Percentiles rank a stretch among this genome's conserved stretches.
phyloP scores from a whole-genome alignment of 2,888 invertebrate species.

The Pyrrhosoma nymphula region DNA sequence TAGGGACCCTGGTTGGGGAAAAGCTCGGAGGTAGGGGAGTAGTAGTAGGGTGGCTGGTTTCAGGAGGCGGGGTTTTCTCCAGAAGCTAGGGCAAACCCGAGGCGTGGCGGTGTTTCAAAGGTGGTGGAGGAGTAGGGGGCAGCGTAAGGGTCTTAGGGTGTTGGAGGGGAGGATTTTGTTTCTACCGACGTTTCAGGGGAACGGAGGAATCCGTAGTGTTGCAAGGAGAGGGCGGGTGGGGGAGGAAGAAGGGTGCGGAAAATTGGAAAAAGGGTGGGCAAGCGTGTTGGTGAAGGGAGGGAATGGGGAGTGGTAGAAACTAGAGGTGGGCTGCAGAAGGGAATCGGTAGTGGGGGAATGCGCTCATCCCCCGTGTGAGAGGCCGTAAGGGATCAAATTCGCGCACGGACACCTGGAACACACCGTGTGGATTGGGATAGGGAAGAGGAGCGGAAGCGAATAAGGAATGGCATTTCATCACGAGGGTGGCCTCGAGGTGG shows the following conservation, averaged over 20 bases:
- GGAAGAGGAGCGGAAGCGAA: background rate
- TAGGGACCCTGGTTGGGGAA: slow-evolving; percentile 14
- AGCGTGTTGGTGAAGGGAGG: background rate
- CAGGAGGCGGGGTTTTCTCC: background rate
- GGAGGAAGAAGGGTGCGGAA: background rate
- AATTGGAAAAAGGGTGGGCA: background rate
- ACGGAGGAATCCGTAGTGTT: background rate
- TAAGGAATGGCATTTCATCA: slow-evolving; percentile 31
- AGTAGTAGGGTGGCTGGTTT: background rate
- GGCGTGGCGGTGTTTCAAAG: background rate
- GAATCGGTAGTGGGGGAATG: background rate
- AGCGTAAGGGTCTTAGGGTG: background rate
- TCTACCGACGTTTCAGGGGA: background rate
- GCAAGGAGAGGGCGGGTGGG: background rate
- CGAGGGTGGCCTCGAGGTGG: background rate
- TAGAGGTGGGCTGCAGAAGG: background rate
- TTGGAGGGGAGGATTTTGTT: background rate
- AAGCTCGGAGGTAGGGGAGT: background rate
- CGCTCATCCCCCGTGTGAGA: background rate
- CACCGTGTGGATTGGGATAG: background rate
- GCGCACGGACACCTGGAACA: slow-evolving; percentile 62
- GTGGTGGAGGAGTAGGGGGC: background rate
- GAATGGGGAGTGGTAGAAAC: background rate
- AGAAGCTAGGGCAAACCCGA: background rate
- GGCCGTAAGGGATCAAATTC: slow-evolving; percentile 53